phyloP scores from a whole-genome alignment of 1,140 invertebrate species.

The Macrobrachium nipponense region DNA sequence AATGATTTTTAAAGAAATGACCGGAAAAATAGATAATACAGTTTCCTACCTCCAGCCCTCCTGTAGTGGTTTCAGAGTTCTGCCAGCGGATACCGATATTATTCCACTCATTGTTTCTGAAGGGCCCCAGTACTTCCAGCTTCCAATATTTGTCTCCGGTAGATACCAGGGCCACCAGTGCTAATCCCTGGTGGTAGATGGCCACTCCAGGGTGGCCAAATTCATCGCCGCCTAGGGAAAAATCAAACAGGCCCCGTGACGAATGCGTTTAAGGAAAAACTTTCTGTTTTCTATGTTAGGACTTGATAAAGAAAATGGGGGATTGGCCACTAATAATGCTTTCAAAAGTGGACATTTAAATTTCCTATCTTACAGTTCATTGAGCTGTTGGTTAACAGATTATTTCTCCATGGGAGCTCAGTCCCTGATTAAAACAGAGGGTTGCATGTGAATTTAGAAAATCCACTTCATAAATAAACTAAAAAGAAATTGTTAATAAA shows the following conservation, averaged over 20 bases:
- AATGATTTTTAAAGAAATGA: neutral
- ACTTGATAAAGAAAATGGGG: conserved; percentile 10
- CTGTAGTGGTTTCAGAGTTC: neutral
- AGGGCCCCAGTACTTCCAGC: conserved; percentile 59
- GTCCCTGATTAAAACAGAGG: neutral
- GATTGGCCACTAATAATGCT: neutral
- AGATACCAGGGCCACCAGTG: conserved; percentile 65
- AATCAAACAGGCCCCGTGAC: too few species aligned
- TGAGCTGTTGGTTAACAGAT: too few species aligned
- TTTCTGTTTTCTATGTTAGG: neutral
- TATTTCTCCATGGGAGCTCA: neutral
- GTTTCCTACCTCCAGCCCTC: conserved; percentile 38
- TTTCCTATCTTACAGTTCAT: neutral
- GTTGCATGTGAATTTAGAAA: too few species aligned
- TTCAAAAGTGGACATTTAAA: neutral
- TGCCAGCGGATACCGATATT: conserved; percentile 64
- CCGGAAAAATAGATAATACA: neutral
- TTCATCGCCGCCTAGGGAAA: conserved; percentile 61
- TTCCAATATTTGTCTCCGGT: conserved; percentile 65
- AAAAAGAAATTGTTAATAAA: too few species aligned
- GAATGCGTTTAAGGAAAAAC: too few species aligned
- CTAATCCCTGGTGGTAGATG: conserved; percentile 64
- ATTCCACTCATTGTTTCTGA: conserved; percentile 64
- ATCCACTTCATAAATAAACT: too few species aligned
- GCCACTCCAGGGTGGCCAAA: conserved; percentile 65